Percentiles rank a stretch among this genome's conserved stretches.
phyloP scores from a whole-genome alignment of 2,797 vertebrate genomes.

The Ambastaia sidthimunki region DNA sequence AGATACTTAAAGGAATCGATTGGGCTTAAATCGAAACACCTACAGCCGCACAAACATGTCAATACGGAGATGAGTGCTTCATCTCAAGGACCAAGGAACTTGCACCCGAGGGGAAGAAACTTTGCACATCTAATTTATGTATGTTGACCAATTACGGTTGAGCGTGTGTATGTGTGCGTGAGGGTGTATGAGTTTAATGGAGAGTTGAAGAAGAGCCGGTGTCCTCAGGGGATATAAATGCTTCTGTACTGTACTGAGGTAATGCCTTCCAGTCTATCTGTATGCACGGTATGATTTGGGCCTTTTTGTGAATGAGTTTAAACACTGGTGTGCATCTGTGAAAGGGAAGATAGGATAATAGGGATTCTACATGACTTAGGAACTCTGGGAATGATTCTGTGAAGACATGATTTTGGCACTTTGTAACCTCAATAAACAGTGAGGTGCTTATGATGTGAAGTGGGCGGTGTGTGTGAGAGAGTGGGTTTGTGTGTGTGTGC shows the following conservation, averaged over 20 bases:
- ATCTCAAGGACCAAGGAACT: conserved; percentile 62
- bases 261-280: conserved; percentile 19
- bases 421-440: conserved; percentile 22
- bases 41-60: conserved; percentile 65
- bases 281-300: conserved; percentile 6
- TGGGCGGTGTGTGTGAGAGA: background rate
- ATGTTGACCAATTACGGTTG: conserved; percentile 59
- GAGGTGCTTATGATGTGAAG: conserved; percentile 6
- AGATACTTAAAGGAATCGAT: conserved; percentile 67
- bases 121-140: conserved; percentile 65
- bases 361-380: conserved; percentile 35
- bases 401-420: conserved; percentile 32
- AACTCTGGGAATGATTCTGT: conserved; percentile 39
- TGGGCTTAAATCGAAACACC: conserved; percentile 66
- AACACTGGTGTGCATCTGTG: conserved; percentile 12
- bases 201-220: conserved; percentile 42
- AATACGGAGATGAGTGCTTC: conserved; percentile 75
- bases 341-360: conserved; percentile 28
- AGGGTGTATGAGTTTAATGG: conserved; percentile 65
- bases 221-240: conserved; percentile 35
- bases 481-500: background rate
- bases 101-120: conserved; percentile 60
- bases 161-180: conserved; percentile 59
- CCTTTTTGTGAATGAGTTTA: conserved; percentile 44
- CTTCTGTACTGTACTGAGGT: conserved; percentile 39